These are phyloP conservation scores for Catostomus latipinnis DNA, from an alignment of 2,797 vertebrate genomes.

Conservation along the genomic window DNA sequence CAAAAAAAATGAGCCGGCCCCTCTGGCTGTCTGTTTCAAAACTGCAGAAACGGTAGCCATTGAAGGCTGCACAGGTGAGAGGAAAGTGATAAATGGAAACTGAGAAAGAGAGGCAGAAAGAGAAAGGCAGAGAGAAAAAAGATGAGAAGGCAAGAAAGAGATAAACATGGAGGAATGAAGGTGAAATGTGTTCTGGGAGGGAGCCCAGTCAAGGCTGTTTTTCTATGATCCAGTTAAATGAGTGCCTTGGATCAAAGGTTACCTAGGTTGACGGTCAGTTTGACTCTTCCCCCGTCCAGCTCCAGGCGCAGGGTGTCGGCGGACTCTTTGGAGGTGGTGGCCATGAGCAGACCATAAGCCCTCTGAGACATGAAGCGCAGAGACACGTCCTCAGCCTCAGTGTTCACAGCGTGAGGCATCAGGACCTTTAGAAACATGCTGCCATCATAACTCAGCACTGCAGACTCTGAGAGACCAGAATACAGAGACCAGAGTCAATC, in stretches of 20 bases:
- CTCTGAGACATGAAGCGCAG: conserved; percentile 95
- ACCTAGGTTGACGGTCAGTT: conserved; percentile 96
- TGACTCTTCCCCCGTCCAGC: conserved; percentile 92
- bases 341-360: conserved; percentile 92
- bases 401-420: conserved; percentile 87
- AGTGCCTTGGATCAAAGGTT: conserved; percentile 63
- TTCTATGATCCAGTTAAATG: not conserved
- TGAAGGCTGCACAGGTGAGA: conserved; percentile 88
- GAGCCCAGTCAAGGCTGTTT: conserved; percentile 9
- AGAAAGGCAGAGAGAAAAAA: too few relatives aligned
- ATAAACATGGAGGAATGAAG: not conserved
- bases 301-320: conserved; percentile 94
- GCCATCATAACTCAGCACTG: conserved; percentile 93
- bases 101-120: too few relatives aligned
- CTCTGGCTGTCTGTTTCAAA: conserved; percentile 84
- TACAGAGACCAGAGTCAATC: too few relatives aligned
- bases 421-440: conserved; percentile 96
- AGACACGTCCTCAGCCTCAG: conserved; percentile 93
- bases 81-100: conserved; percentile 60
- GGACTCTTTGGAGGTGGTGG: conserved; percentile 94
- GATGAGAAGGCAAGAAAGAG: too few relatives aligned
- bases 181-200: conserved; percentile 33
- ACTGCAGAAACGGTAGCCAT: conserved; percentile 87
- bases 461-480: conserved; percentile 80
- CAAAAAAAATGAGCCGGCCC: conserved; percentile 70